phyloP scores from a whole-genome alignment of 2,797 vertebrate genomes.

The Nannoperca australis region DNA sequence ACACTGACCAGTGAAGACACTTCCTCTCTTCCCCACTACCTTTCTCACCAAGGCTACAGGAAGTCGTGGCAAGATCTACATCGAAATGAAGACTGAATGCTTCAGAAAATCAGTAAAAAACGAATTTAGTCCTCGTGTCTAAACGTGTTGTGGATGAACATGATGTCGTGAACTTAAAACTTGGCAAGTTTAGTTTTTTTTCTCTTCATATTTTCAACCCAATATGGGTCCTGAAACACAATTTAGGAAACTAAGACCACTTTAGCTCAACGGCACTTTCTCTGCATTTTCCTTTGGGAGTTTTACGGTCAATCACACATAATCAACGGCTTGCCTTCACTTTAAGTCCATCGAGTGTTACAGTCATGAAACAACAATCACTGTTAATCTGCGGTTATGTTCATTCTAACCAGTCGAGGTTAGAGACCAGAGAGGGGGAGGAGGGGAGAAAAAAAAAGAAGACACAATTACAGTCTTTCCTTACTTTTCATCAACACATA shows the following conservation, averaged over 20 bases:
- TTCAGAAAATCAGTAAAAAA: conserved; percentile 43
- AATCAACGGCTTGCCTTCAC: conserved; percentile 2
- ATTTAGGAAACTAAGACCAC: conserved; percentile 15
- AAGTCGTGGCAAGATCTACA: conserved; percentile 29
- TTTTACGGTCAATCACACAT: conserved; percentile 19
- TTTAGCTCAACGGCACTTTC: conserved; percentile 19
- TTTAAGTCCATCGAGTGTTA: conserved; percentile 12
- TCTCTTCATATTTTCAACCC: conserved; percentile 55
- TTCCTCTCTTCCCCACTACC: conserved; percentile 24
- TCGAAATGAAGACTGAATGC: conserved; percentile 50
- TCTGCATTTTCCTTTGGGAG: conserved; percentile 14
- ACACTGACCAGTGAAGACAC: conserved; percentile 65
- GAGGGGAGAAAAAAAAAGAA: conserved; percentile 5
- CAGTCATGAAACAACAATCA: conserved; percentile 44
- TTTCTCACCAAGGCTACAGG: conserved; percentile 30
- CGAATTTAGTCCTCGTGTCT: neutral
- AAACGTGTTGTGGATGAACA: conserved; percentile 13
- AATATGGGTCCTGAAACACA: conserved; percentile 68
- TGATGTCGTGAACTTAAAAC: conserved; percentile 9
- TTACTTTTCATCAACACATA: conserved; percentile 54
- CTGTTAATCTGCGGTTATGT: conserved; percentile 38
- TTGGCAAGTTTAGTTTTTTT: neutral
- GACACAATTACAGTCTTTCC: conserved; percentile 25
- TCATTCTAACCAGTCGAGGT: conserved; percentile 13
- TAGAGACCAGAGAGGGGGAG: neutral